Percentiles rank a stretch among this genome's conserved stretches.
Conservation (phyloP, 2,888 invertebrate genomes). For the Drosophila quinaria region DNA sequence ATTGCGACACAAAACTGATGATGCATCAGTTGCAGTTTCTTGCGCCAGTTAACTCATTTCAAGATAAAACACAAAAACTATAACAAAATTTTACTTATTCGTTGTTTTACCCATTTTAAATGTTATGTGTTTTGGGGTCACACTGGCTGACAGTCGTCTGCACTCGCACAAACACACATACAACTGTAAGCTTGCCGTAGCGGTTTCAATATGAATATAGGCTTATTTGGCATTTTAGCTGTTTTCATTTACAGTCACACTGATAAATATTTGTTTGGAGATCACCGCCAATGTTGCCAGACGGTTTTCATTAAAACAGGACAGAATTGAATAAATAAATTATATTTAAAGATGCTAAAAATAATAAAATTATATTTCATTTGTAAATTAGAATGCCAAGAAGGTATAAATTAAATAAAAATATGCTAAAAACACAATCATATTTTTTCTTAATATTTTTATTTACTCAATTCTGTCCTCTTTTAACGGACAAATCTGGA, state of each 20-base stretch:
- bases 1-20: conserved; percentile 37
- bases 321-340: no score
- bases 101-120: not conserved
- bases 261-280: not conserved
- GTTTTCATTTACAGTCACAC: not conserved
- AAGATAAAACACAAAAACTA: conserved; percentile 6
- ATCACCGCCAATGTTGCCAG: not conserved
- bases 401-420: no score
- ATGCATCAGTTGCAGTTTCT: conserved; percentile 35
- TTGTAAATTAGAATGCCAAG: no score
- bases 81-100: conserved; percentile 21
- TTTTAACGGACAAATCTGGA: no score
- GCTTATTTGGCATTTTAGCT: not conserved
- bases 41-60: conserved; percentile 41
- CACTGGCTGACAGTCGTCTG: conserved; percentile 20
- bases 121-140: conserved; percentile 24
- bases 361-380: no score
- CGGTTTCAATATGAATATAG: not conserved
- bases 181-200: not conserved
- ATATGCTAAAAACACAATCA: no score
- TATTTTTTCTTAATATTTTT: no score
- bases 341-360: no score
- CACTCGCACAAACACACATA: not conserved
- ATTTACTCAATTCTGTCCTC: no score
- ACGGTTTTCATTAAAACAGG: no score